A percentile compares a stretch with the other conserved stretches of the same genome.
Conservation (phyloP, 2,888 invertebrate species). For the Podabrus alpinus region DNA sequence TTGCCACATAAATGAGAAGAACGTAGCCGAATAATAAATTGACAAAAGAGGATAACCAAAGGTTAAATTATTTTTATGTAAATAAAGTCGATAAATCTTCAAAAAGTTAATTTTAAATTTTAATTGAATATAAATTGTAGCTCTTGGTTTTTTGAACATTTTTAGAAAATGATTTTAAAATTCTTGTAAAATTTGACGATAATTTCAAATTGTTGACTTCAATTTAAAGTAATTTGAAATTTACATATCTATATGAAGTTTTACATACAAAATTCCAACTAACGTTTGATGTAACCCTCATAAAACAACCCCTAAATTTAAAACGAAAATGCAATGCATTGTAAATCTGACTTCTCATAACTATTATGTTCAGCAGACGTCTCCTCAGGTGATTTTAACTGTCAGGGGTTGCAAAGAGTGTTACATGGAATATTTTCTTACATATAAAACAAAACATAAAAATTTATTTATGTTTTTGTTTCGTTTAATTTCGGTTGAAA, state of each 20-base stretch:
- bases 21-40: not conserved
- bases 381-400: slow-evolving; percentile 27
- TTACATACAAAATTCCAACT: slow-evolving; percentile 12
- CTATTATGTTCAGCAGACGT: slow-evolving; percentile 31
- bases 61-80: not conserved
- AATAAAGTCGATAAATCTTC: not conserved
- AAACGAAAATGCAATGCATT: slow-evolving; percentile 30
- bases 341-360: slow-evolving; percentile 30
- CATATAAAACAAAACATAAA: not conserved
- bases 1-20: not conserved
- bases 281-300: slow-evolving; percentile 21
- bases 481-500: not conserved
- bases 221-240: slow-evolving; percentile 12
- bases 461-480: not conserved
- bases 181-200: not conserved
- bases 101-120: not conserved
- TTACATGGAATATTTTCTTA: slow-evolving; percentile 9
- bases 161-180: not conserved
- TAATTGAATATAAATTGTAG: not conserved
- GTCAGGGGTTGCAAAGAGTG: slow-evolving; percentile 16
- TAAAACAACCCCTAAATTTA: slow-evolving; percentile 30
- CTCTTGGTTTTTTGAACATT: not conserved
- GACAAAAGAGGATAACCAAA: not conserved
- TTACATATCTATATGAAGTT: slow-evolving; percentile 10
- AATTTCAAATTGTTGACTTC: slow-evolving; percentile 4